phyloP scores from a whole-genome alignment of 2,113 vertebrate genomes.

The Rattus rattus region DNA sequence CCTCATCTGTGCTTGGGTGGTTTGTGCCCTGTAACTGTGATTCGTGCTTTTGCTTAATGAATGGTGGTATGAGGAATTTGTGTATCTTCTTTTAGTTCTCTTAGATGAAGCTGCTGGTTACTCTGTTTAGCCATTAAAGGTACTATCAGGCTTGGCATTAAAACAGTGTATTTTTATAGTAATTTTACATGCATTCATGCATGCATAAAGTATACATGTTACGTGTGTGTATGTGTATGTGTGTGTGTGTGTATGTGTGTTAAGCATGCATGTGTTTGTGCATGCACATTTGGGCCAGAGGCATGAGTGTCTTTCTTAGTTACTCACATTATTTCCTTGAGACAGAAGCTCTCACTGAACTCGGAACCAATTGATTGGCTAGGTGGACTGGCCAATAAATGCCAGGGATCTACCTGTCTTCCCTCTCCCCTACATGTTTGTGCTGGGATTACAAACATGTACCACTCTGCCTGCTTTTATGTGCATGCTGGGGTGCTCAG shows the following conservation, averaged over 20 bases:
- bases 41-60: background rate
- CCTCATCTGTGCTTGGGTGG: accelerated
- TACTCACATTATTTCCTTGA: background rate
- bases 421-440: background rate
- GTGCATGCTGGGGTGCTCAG: background rate
- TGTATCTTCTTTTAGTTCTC: background rate
- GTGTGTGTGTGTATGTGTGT: no score
- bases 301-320: background rate
- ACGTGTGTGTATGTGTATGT: no score
- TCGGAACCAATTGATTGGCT: background rate
- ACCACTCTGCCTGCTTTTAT: no score
- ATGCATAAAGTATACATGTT: background rate
- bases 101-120: background rate
- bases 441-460: background rate
- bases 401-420: background rate
- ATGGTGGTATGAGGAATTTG: background rate
- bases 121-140: background rate
- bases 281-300: no score
- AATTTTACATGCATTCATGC: background rate
- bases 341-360: background rate
- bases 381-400: no score
- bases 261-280: background rate
- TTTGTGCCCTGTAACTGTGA: background rate
- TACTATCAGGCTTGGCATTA: background rate
- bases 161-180: background rate